phyloP scores from a whole-genome alignment of 1,140 invertebrate species.

The Lepidurus packardi region DNA sequence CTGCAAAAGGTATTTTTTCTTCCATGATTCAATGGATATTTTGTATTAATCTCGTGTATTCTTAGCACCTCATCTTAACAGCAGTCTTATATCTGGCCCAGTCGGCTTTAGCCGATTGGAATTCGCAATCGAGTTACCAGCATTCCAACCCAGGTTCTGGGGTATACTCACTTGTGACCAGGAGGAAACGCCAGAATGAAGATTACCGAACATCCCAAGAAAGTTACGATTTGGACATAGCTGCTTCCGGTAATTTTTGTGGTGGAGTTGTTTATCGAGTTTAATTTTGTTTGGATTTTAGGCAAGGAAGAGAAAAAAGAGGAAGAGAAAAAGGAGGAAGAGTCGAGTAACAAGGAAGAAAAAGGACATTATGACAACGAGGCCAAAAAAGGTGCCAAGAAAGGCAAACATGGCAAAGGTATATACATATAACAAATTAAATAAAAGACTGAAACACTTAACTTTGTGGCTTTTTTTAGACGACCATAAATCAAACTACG shows the following conservation, averaged over 20 bases:
- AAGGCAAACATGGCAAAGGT: conserved; percentile 24
- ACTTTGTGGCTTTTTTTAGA: background rate
- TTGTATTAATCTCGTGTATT: background rate
- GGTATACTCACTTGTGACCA: background rate
- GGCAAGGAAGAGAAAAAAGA: background rate
- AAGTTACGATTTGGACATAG: background rate
- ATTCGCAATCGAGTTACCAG: background rate
- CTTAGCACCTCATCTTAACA: conserved; percentile 14
- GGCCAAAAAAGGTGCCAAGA: conserved; percentile 26
- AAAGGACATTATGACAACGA: conserved; percentile 23
- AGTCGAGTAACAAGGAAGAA: background rate
- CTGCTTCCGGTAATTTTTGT: background rate
- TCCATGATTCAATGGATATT: background rate
- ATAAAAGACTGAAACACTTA: no score
- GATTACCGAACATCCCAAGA: background rate
- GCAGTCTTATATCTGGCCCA: background rate
- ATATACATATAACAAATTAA: no score
- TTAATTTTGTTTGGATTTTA: background rate
- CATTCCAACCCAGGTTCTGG: background rate
- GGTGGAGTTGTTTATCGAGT: background rate
- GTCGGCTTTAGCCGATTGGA: background rate
- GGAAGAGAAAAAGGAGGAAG: background rate
- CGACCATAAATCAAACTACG: background rate
- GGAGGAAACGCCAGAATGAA: background rate
- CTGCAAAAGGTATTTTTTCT: background rate